Evolutionary conservation across 2,797 vertebrate species (phyloP).

Genomic region (Dromococcyx pavoninus): DNA sequence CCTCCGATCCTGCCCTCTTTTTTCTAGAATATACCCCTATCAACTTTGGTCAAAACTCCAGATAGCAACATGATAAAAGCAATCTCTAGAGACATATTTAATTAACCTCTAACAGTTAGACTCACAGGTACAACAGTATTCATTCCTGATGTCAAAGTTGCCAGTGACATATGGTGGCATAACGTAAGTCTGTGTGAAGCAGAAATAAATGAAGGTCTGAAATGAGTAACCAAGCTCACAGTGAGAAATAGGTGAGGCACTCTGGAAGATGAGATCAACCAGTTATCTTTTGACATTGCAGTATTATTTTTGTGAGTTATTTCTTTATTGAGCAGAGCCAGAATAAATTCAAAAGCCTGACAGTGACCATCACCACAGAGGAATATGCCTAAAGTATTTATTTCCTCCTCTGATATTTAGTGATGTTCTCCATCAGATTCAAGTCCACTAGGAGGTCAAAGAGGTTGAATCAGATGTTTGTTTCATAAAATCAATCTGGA

Average conservation of each 20-base stretch:
- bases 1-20: not conserved
- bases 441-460: not conserved
- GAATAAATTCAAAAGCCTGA: not conserved
- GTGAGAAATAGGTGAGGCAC: constrained; percentile 5
- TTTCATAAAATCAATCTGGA: not conserved
- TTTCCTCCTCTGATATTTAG: not conserved
- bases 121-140: not conserved
- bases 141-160: constrained; percentile 5
- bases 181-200: not conserved
- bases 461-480: not conserved
- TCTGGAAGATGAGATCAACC: not conserved
- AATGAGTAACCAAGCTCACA: constrained; percentile 16
- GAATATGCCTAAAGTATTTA: not conserved
- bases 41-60: not conserved
- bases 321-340: not conserved
- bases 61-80: not conserved
- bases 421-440: not conserved
- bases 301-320: not conserved
- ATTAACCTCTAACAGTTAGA: constrained; percentile 15
- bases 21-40: not conserved
- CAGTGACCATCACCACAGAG: not conserved
- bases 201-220: not conserved
- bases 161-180: not conserved
- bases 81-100: not conserved
- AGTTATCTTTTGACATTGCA: not conserved